Evolutionary conservation across 2,888 invertebrate genomes (phyloP), one percentile per base, ranked within the genome.

Genomic region (Amiota minor): DNA sequence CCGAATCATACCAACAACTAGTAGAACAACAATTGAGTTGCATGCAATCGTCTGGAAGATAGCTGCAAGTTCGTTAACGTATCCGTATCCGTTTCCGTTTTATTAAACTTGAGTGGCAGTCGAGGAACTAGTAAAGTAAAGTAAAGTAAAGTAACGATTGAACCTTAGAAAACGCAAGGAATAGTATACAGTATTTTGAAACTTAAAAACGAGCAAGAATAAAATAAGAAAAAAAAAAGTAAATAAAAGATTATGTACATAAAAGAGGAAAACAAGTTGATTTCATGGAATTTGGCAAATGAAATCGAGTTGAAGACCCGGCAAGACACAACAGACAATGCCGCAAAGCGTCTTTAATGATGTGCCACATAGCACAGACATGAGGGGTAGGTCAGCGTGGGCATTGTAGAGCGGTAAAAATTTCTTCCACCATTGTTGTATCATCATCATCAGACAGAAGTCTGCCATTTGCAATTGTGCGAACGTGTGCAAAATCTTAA

Each of bases 401-500:
- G 20, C 18, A 20, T 59, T 50, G 18, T 59, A 20, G 20, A 59
- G 59, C 18, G 11, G 23, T 59, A 35, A 35, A 69, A 45, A 61
- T 53, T 67, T 71, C n/a, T 16, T 53, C 9, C 14, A 12, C 16
- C 16, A n/a, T 53, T 53, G 53, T 16, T 53, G 11, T 46, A 16
- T 55, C 47, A 49, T 11, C 50, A 35, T 12, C 61, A 11, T 23
- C 14, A 16, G 55, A 46, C 11, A n/a, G 59, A 47, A 61, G 61
- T 73, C 67, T 68, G 67, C 67, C 67, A 68, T 72, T 77, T 76
- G 77, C 78, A 79, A 79, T 80, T 79, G 79, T 74, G 77, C 76
- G 75, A 74, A 82, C 81, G 81, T 82, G 81, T 81, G 78, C 77
- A 68, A 76, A 78, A 79, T 80, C 76, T 78, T 76, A 78, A 78